Evolutionary conservation across 1,140 invertebrate species (phyloP).

Genomic region (Plectrocnemia conspersa): DNA sequence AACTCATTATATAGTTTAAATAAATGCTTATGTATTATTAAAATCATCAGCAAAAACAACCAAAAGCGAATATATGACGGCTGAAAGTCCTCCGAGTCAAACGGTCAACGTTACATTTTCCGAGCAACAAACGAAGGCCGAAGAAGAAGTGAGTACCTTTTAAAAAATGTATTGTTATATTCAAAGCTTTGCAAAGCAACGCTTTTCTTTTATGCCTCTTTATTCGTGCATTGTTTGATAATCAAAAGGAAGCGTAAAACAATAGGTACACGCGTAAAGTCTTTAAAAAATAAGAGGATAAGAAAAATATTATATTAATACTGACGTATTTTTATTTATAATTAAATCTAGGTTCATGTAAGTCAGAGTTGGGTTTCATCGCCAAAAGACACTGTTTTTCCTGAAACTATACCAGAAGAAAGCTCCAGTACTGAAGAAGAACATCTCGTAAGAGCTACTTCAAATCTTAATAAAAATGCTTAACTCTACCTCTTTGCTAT

Average conservation of each 20-base stretch:
- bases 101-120: constrained; percentile 53
- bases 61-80: constrained; percentile 50
- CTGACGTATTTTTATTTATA: not conserved
- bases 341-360: constrained; percentile 23
- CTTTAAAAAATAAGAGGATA: too few relatives aligned
- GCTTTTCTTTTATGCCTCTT: too few relatives aligned
- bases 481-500: not conserved
- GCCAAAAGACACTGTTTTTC: constrained; percentile 80
- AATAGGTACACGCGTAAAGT: too few relatives aligned
- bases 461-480: constrained; percentile 5
- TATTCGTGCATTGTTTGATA: too few relatives aligned
- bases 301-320: not conserved
- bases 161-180: not conserved
- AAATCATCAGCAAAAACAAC: constrained; percentile 52
- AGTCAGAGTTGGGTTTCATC: constrained; percentile 68
- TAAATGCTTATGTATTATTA: not conserved
- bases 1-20: not conserved
- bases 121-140: constrained; percentile 50
- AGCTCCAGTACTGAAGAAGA: constrained; percentile 87
- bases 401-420: constrained; percentile 88
- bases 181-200: too few relatives aligned
- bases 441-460: constrained; percentile 63
- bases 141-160: constrained; percentile 55
- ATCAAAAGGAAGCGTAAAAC: too few relatives aligned
- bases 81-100: constrained; percentile 61